Conservation (phyloP, 2,797 vertebrate genomes). For the Chromis chromis region DNA sequence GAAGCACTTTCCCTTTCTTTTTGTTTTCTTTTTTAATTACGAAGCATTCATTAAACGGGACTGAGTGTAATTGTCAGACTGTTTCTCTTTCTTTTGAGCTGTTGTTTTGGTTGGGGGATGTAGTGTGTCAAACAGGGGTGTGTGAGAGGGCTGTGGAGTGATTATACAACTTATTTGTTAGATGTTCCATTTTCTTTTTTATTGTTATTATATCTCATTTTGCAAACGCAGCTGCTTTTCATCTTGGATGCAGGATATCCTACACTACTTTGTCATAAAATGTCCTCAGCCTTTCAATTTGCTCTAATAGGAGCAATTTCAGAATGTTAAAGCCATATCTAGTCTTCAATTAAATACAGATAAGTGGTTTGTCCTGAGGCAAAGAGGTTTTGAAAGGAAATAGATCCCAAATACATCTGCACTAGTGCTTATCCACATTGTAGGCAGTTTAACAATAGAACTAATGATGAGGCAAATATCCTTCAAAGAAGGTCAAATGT, state of each 20-base stretch:
- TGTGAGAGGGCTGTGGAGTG: too few species aligned
- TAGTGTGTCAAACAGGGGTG: too few species aligned
- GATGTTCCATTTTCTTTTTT: neutral
- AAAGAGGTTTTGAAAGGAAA: conserved; percentile 18
- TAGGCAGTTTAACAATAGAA: conserved; percentile 26
- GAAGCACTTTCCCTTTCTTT: conserved; percentile 87
- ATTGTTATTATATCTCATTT: neutral
- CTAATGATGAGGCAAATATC: conserved; percentile 16
- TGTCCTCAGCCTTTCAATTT: conserved; percentile 16
- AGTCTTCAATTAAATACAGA: conserved; percentile 38
- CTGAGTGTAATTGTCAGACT: conserved; percentile 77
- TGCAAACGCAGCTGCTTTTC: conserved; percentile 27
- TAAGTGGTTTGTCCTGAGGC: conserved; percentile 28
- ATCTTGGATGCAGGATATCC: conserved; percentile 4
- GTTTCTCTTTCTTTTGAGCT: conserved; percentile 60
- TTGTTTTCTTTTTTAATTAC: conserved; percentile 71
- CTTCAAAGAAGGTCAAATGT: conserved; percentile 6
- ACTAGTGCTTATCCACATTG: conserved; percentile 18
- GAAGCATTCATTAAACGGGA: conserved; percentile 85
- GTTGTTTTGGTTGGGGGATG: neutral
- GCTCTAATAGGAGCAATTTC: conserved; percentile 23
- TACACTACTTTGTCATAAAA: conserved; percentile 8
- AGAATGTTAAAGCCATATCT: conserved; percentile 21
- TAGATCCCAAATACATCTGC: conserved; percentile 11
- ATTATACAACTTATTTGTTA: too few species aligned